Evolutionary conservation across 2,888 invertebrate genomes (phyloP).

Genomic region (Limenitis camilla): DNA sequence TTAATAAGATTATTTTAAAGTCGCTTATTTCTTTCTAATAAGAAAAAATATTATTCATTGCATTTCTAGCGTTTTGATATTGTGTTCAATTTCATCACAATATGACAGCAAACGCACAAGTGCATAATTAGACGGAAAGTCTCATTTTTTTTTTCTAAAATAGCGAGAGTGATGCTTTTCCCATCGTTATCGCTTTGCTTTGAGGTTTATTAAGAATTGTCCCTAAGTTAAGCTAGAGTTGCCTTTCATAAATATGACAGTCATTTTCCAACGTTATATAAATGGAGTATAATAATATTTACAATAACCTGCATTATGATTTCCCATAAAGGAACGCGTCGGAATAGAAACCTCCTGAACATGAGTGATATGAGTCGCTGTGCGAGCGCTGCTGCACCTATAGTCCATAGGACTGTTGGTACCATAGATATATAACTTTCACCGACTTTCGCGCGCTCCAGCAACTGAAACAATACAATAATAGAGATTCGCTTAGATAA

Average conservation of each 20-base stretch:
- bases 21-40: too few relatives aligned
- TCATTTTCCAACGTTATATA: too few relatives aligned
- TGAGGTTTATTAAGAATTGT: too few relatives aligned
- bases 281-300: neutral
- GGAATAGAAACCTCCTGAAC: constrained; percentile 57
- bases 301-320: constrained; percentile 47
- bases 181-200: too few relatives aligned
- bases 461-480: neutral
- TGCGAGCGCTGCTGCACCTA: constrained; percentile 52
- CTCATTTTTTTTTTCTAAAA: too few relatives aligned
- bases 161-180: too few relatives aligned
- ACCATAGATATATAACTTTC: constrained; percentile 43
- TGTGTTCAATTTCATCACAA: neutral
- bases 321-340: constrained; percentile 61
- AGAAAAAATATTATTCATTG: too few relatives aligned
- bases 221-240: too few relatives aligned
- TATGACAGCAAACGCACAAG: too few relatives aligned
- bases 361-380: constrained; percentile 46
- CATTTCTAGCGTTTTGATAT: neutral
- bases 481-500: too few relatives aligned
- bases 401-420: constrained; percentile 57
- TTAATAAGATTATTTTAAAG: neutral
- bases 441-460: constrained; percentile 57
- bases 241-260: too few relatives aligned
- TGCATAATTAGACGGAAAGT: too few relatives aligned